Evolutionary conservation across 2,113 vertebrate species (phyloP).

Genomic region (Cervus canadensis): DNA sequence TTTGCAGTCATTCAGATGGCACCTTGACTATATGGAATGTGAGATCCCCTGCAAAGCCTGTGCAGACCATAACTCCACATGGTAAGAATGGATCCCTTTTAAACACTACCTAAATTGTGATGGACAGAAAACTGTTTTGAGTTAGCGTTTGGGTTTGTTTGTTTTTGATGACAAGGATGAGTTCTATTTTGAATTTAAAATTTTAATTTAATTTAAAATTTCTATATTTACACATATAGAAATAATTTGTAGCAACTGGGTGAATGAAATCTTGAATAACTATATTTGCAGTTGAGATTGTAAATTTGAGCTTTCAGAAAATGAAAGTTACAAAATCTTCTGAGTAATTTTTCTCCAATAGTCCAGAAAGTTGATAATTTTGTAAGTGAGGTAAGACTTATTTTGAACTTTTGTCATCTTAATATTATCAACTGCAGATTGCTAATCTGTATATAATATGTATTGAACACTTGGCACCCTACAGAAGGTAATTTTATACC

Average conservation of each 20-base stretch:
- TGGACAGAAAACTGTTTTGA: neutral
- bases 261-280: neutral
- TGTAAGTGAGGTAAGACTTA: neutral
- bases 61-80: slow-evolving; percentile 98
- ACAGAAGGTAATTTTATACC: neutral
- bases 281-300: neutral
- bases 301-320: slow-evolving; percentile 16
- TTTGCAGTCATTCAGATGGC: slow-evolving; percentile 99
- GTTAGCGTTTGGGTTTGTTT: neutral
- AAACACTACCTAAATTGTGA: neutral
- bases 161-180: neutral
- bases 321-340: neutral
- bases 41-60: slow-evolving; percentile 91
- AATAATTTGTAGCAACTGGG: neutral
- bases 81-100: slow-evolving; percentile 83
- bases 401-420: neutral
- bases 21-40: slow-evolving; percentile 98
- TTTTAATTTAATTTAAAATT: neutral
- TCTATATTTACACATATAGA: neutral
- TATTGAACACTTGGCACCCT: neutral
- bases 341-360: neutral
- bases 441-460: neutral
- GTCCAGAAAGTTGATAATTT: neutral
- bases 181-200: neutral
- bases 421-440: neutral